Evolutionary conservation across 2,888 invertebrate genomes (phyloP).

Genomic region (Aromia moschata): DNA sequence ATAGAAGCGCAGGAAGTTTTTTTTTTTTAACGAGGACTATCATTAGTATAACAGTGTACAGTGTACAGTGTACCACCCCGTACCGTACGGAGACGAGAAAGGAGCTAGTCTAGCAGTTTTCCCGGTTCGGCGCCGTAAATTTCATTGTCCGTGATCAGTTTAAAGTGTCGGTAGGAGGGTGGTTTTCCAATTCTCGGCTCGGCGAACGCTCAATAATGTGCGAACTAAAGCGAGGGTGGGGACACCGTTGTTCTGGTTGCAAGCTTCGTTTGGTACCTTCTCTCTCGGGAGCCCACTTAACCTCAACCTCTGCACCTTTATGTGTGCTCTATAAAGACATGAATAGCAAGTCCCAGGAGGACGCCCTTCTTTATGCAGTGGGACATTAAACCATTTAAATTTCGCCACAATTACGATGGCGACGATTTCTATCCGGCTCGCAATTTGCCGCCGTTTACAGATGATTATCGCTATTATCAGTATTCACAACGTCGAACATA

Average conservation of each 20-base stretch:
- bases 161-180: slow-evolving; percentile 62
- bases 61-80: slow-evolving; percentile 10
- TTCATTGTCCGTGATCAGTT: slow-evolving; percentile 62
- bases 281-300: slow-evolving; percentile 59
- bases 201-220: slow-evolving; percentile 71
- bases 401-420: slow-evolving; percentile 12
- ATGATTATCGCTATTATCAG: slow-evolving; percentile 9
- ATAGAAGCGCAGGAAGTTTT: no score
- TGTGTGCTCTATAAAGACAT: slow-evolving; percentile 35
- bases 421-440: slow-evolving; percentile 3
- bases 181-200: slow-evolving; percentile 69
- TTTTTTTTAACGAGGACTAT: no score
- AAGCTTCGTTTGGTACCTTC: slow-evolving; percentile 63
- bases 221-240: slow-evolving; percentile 68
- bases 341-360: slow-evolving; percentile 32
- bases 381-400: slow-evolving; percentile 22
- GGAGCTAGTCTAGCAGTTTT: slow-evolving; percentile 26
- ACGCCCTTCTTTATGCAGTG: slow-evolving; percentile 27
- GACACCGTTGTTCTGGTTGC: slow-evolving; percentile 62
- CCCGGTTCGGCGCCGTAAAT: slow-evolving; percentile 49
- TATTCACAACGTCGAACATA: no score
- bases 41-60: no score
- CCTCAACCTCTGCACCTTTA: slow-evolving; percentile 48
- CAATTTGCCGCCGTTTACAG: slow-evolving; percentile 13
- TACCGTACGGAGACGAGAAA: slow-evolving; percentile 4